Evolutionary conservation across 2,888 invertebrate genomes (phyloP).

Genomic region (Beris chalybata): DNA sequence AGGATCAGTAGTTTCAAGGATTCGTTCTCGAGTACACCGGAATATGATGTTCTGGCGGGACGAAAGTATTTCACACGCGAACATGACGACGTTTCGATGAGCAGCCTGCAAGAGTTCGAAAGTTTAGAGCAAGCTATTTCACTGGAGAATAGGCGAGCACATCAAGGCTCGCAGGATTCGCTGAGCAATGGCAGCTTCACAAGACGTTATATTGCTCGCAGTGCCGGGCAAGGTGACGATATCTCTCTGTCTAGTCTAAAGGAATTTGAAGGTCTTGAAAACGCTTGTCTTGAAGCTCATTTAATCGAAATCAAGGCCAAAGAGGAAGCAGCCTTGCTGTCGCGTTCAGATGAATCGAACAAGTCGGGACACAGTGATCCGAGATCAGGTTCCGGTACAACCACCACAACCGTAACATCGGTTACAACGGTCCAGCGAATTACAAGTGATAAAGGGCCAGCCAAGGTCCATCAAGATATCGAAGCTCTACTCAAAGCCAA

Average conservation of each 20-base stretch:
- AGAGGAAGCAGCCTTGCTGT: slow-evolving; percentile 79
- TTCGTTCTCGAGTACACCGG: slow-evolving; percentile 89
- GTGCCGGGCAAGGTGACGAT: slow-evolving; percentile 80
- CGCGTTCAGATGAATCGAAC: slow-evolving; percentile 57
- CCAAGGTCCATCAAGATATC: slow-evolving; percentile 43
- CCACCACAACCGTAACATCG: slow-evolving; percentile 44
- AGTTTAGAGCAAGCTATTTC: slow-evolving; percentile 82
- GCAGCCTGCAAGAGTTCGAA: slow-evolving; percentile 93
- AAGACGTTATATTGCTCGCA: slow-evolving; percentile 68
- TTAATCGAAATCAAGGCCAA: slow-evolving; percentile 80
- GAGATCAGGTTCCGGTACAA: slow-evolving; percentile 44
- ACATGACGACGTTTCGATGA: slow-evolving; percentile 89
- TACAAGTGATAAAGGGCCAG: slow-evolving; percentile 34
- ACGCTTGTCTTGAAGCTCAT: slow-evolving; percentile 82
- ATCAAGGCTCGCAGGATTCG: slow-evolving; percentile 84
- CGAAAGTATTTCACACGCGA: slow-evolving; percentile 82
- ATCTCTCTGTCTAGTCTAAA: slow-evolving; percentile 83
- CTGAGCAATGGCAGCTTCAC: slow-evolving; percentile 79
- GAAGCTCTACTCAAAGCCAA: slow-evolving; percentile 55
- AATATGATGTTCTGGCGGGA: slow-evolving; percentile 84
- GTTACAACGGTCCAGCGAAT: slow-evolving; percentile 38
- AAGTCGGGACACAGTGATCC: slow-evolving; percentile 49
- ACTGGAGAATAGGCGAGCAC: slow-evolving; percentile 73
- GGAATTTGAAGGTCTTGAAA: slow-evolving; percentile 91
- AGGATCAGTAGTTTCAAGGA: slow-evolving; percentile 77